These are phyloP conservation scores for Calameuta filiformis DNA, from an alignment of 2,888 invertebrate species.

Conservation along the genomic window DNA sequence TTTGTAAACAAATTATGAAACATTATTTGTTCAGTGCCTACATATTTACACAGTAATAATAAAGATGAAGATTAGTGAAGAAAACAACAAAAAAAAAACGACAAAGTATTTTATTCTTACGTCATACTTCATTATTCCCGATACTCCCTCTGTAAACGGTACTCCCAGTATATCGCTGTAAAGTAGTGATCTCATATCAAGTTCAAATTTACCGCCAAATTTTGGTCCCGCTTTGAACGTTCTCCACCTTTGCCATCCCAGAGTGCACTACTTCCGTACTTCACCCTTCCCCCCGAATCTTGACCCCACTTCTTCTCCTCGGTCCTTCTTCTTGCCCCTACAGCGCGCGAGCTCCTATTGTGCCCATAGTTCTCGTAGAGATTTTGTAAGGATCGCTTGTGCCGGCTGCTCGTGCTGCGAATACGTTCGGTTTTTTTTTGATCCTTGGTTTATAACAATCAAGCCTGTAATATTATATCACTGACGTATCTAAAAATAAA, in stretches of 20 bases:
- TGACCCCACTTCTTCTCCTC: background rate
- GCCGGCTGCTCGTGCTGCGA: background rate
- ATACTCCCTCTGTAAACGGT: background rate
- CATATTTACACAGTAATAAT: slow-evolving; percentile 65
- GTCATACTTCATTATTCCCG: background rate
- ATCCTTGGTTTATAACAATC: background rate
- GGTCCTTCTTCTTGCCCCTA: background rate
- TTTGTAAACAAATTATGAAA: slow-evolving; percentile 66
- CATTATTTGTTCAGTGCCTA: slow-evolving; percentile 67
- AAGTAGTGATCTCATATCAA: background rate
- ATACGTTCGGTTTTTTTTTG: background rate
- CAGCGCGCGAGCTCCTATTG: background rate
- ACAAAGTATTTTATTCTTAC: background rate
- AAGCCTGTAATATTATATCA: background rate
- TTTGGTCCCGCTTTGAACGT: background rate
- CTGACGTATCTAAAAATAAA: background rate
- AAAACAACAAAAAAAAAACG: background rate
- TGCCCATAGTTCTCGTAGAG: background rate
- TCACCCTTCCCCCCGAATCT: background rate
- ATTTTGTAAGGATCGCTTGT: background rate
- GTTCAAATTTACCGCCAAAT: background rate
- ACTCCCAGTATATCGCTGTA: background rate
- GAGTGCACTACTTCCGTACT: background rate
- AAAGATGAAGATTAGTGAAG: slow-evolving; percentile 62
- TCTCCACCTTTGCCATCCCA: background rate